Base-by-base conservation (phyloP, 2,797 vertebrate genomes). In the Spheniscus humboldti region DNA sequence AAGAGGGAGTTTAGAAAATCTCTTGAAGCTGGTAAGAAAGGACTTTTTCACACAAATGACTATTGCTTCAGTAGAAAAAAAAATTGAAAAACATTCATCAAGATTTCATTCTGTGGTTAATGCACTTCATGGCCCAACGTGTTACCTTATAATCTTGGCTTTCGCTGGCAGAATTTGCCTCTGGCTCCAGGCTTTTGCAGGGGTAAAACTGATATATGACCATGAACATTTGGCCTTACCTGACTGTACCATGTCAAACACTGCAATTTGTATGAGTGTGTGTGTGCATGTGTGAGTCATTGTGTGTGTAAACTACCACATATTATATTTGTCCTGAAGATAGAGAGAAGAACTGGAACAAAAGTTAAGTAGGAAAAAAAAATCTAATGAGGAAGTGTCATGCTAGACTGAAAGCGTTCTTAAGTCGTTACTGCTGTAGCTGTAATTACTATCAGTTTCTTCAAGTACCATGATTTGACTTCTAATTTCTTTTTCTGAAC, bases 401-500 rank as follows among this genome's bases (percentile, higher is more conserved):
- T 67, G 53, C 37, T 76, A 88, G 77, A 78, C 33, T 90, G 79
- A 87, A 87, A 94, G 25, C 52, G 8, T 80, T 91, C 72, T 64
- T 62, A 92, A 95, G 72, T 94, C 78, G 86, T 96, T 96, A 93
- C 39, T 69, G 37, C 27, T 69, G 47, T 19, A 84, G 41, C 75
- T 55, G 62, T 93, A 94, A 96, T 96, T 96, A 84, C 66, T 78
- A 78, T 30, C n/a, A 92, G n/a, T 57, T 87, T 57, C 64, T 79
- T 79, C 72, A 75, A 92, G 68, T 85, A 83, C 47, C 18, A 81
- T 86, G 56, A 89, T 90, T 73, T 75, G 62, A 92, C 63, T 96
- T 91, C 69, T 94, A 89, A 94, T 93, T 94, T 92, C 35, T 81
- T 93, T 73, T 95, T 71, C 88, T 63, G 75, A 84, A 95, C 59